These are phyloP conservation scores for Todiramphus saurophagus DNA, from an alignment of 2,113 vertebrate genomes.

Conservation along the genomic window DNA sequence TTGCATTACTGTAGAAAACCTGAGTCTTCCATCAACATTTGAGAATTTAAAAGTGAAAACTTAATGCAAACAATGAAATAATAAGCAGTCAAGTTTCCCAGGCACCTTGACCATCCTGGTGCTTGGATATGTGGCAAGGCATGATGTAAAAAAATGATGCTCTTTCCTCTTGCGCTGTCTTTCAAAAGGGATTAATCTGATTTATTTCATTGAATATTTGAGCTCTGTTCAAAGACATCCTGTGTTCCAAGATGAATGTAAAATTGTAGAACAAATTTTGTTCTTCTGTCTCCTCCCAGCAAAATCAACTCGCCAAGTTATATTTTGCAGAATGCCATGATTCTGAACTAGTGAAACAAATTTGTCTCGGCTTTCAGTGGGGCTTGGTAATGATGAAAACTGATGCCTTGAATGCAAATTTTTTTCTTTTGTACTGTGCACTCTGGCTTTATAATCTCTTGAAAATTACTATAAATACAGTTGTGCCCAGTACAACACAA, in stretches of 20 bases:
- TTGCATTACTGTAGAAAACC: background rate
- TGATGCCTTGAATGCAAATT: background rate
- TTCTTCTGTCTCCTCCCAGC: background rate
- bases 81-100: background rate
- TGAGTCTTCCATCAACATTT: background rate
- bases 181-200: background rate
- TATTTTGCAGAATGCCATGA: background rate
- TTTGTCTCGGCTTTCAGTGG: background rate
- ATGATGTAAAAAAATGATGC: accelerated
- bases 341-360: background rate
- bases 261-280: background rate
- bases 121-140: accelerated
- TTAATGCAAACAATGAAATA: background rate
- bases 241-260: background rate
- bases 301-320: background rate
- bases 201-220: background rate
- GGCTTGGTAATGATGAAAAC: background rate
- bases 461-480: background rate
- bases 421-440: background rate
- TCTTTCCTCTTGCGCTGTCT: background rate
- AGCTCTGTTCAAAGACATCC: background rate
- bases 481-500: background rate
- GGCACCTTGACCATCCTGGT: background rate
- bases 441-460: background rate
- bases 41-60: background rate